phyloP scores from a whole-genome alignment of 2,797 vertebrate species.

The Falco peregrinus region DNA sequence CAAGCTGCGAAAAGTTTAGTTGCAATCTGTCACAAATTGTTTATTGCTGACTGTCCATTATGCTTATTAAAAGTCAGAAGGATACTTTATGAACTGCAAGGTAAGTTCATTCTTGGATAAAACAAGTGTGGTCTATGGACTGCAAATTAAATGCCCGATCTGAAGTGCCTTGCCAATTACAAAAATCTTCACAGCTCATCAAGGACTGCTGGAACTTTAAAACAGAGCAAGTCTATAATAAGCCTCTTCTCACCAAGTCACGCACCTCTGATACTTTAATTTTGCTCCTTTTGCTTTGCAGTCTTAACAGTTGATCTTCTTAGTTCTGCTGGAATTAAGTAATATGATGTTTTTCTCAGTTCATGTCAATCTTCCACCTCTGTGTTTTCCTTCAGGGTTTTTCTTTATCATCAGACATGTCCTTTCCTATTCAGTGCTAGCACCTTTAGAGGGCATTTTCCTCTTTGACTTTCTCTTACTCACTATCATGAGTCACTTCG shows the following conservation, averaged over 20 bases:
- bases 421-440: background rate
- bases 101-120: conserved; percentile 28
- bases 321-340: background rate
- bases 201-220: background rate
- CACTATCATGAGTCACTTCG: background rate
- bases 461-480: background rate
- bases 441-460: background rate
- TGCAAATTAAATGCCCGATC: conserved; percentile 6
- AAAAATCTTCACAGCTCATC: background rate
- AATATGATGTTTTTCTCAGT: background rate
- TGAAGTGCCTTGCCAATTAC: background rate
- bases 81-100: background rate
- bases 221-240: background rate
- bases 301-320: background rate
- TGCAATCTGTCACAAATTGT: background rate
- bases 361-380: background rate
- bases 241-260: background rate
- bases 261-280: background rate
- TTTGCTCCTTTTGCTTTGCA: background rate
- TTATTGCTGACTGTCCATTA: background rate
- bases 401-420: background rate
- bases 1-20: background rate
- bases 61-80: background rate
- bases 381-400: background rate
- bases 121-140: background rate